Evolutionary conservation across 2,113 vertebrate species (phyloP).

Genomic region (Anoplopoma fimbria): DNA sequence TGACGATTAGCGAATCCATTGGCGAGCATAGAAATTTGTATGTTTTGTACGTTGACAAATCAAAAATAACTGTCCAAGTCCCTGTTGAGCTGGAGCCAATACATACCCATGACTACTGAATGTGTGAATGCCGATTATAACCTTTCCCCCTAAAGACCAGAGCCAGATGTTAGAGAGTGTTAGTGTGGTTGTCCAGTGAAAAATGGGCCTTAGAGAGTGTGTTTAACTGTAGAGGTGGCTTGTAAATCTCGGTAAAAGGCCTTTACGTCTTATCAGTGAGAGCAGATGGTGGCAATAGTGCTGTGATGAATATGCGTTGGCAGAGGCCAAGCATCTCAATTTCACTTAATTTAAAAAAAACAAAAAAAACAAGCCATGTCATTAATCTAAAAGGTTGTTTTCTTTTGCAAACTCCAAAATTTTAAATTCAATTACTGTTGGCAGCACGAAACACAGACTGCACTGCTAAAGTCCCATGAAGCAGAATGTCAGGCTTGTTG

Average conservation of each 20-base stretch:
- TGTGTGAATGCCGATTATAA: neutral
- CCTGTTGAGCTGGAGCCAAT: neutral
- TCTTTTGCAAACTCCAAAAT: constrained; percentile 3
- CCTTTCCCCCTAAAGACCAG: neutral
- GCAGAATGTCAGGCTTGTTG: constrained; percentile 53
- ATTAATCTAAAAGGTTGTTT: constrained; percentile 1
- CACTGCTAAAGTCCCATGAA: constrained; percentile 8
- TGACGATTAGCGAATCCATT: no score
- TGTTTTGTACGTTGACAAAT: no score
- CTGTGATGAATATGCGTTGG: constrained; percentile 22
- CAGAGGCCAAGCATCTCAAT: constrained; percentile 16
- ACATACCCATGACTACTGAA: neutral
- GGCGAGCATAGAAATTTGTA: no score
- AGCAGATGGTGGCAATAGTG: constrained; percentile 37
- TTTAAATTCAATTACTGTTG: constrained; percentile 23
- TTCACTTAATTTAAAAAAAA: neutral
- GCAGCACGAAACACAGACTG: neutral
- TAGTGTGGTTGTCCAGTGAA: neutral
- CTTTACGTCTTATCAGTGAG: constrained; percentile 7
- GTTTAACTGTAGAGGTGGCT: constrained; percentile 7
- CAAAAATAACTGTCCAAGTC: neutral
- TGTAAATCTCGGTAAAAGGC: constrained; percentile 28
- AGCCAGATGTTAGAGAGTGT: neutral
- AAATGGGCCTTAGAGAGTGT: neutral
- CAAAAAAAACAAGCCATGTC: no score